Evolutionary conservation across 2,113 vertebrate genomes (phyloP).

Genomic region (Muntiacus reevesi): DNA sequence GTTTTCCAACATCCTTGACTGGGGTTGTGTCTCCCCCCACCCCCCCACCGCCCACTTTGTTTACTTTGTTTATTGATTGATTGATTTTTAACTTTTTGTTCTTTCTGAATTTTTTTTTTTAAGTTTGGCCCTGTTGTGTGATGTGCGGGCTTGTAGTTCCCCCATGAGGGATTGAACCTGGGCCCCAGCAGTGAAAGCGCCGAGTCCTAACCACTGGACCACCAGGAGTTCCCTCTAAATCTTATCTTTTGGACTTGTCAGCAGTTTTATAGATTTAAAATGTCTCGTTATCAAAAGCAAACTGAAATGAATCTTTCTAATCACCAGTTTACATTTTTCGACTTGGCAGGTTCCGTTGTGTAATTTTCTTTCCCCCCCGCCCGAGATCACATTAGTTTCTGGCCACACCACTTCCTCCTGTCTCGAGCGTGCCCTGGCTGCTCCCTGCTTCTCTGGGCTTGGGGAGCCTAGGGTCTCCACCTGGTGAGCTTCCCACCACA

Average conservation of each 20-base stretch:
- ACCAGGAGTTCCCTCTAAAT: background rate
- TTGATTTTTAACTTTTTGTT: background rate
- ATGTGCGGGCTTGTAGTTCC: background rate
- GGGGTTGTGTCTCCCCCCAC: background rate
- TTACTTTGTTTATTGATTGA: background rate
- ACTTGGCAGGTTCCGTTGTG: background rate
- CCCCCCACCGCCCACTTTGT: background rate
- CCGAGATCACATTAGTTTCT: rapidly evolving
- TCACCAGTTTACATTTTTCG: background rate
- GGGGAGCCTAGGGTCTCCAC: background rate
- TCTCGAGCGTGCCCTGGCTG: rapidly evolving
- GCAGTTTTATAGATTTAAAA: background rate
- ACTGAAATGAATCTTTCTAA: background rate
- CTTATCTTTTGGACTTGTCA: background rate
- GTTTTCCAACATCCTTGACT: background rate
- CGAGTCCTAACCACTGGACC: background rate
- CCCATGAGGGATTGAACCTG: background rate
- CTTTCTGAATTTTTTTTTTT: background rate
- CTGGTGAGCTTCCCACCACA: no score
- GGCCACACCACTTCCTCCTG: background rate
- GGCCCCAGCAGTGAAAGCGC: background rate
- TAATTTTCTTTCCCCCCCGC: background rate
- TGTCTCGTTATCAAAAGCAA: background rate
- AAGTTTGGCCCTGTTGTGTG: background rate
- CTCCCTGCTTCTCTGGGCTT: rapidly evolving